Percentiles rank a stretch among this genome's conserved stretches.
These are phyloP conservation scores for Puffinus mauretanicus DNA, from an alignment of 2,113 vertebrate genomes.

Conservation along the genomic window DNA sequence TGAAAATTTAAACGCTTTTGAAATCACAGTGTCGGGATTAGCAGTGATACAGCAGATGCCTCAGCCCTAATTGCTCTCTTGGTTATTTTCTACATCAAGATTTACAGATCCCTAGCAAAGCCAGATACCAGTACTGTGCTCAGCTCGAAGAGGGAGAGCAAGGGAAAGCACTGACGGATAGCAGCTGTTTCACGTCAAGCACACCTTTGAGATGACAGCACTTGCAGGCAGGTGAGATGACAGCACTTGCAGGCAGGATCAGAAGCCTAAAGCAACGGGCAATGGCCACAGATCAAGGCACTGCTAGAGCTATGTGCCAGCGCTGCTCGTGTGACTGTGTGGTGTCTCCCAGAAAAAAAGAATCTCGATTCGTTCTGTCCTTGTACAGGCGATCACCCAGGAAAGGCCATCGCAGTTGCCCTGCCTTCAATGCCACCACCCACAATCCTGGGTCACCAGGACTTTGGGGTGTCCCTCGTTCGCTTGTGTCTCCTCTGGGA, in stretches of 20 bases:
- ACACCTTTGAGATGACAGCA: neutral
- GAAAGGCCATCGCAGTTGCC: neutral
- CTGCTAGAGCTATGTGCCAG: neutral
- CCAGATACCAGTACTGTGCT: neutral
- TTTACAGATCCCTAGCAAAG: neutral
- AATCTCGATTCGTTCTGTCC: neutral
- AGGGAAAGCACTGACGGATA: neutral
- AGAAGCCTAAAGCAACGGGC: neutral
- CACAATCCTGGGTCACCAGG: neutral
- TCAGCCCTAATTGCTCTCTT: neutral
- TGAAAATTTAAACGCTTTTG: neutral
- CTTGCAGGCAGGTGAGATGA: neutral
- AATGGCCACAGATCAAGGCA: neutral
- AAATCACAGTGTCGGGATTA: neutral
- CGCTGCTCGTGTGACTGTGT: neutral
- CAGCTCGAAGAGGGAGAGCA: fast-evolving
- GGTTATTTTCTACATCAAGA: neutral
- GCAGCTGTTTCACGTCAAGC: neutral
- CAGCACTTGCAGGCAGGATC: neutral
- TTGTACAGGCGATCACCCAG: neutral
- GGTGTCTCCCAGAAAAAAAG: neutral
- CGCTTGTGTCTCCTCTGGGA: neutral
- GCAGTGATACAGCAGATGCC: neutral
- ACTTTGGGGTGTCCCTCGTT: neutral
- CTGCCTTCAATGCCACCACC: fast-evolving